These are phyloP conservation scores for Bovichtus diacanthus DNA, from an alignment of 2,797 vertebrate genomes.

Conservation along the genomic window DNA sequence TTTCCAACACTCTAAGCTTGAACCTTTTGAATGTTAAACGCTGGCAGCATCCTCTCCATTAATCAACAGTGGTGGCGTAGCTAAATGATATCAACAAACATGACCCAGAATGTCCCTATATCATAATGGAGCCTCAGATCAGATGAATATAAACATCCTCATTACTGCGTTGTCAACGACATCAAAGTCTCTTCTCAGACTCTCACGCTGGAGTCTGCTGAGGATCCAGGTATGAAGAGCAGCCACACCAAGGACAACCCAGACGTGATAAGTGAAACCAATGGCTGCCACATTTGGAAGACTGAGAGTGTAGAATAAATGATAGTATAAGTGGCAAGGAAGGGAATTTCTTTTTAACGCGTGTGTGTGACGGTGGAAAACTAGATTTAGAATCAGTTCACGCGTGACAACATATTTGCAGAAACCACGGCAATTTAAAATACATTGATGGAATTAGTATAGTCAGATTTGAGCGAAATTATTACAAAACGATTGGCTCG, in stretches of 20 bases:
- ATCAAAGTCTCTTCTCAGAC: constrained; percentile 20
- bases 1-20: constrained; percentile 16
- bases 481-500: background rate
- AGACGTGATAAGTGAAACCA: background rate
- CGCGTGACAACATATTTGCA: background rate
- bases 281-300: background rate
- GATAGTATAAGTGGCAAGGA: too few species aligned
- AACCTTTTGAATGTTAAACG: constrained; percentile 44
- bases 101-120: constrained; percentile 33
- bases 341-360: too few species aligned
- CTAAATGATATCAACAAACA: constrained; percentile 53
- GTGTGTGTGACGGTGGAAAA: background rate
- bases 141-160: constrained; percentile 44
- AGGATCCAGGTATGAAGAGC: constrained; percentile 4
- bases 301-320: background rate
- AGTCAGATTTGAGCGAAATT: background rate
- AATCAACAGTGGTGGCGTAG: constrained; percentile 26
- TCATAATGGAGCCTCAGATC: constrained; percentile 29
- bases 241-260: background rate
- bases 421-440: background rate
- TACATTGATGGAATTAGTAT: background rate
- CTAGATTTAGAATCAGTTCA: background rate
- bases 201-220: constrained; percentile 9
- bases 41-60: constrained; percentile 25
- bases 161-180: constrained; percentile 29